A percentile compares a stretch with the other conserved stretches of the same genome.
These are phyloP conservation scores for Philereme transversata DNA, from an alignment of 2,888 invertebrate genomes.

Conservation along the genomic window DNA sequence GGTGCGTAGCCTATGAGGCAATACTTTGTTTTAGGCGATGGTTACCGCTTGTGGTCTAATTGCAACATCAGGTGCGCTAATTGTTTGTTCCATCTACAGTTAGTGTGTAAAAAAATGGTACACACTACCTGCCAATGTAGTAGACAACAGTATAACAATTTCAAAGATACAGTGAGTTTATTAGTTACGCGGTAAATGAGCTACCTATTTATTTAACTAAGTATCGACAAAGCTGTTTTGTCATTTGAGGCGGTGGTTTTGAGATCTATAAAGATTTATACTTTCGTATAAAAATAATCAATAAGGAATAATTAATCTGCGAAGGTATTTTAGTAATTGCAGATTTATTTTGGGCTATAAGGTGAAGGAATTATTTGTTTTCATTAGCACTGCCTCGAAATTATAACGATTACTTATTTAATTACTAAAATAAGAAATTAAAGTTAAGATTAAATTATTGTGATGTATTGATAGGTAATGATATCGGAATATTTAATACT, in stretches of 20 bases:
- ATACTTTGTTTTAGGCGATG: no score
- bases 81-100: no score
- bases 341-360: constrained; percentile 1
- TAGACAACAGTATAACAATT: no score
- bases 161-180: no score
- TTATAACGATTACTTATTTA: not conserved
- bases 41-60: no score
- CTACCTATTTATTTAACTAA: constrained; percentile 3
- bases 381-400: constrained; percentile 77
- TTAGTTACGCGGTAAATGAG: not conserved
- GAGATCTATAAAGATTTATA: constrained; percentile 29
- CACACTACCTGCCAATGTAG: no score
- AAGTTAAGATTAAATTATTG: not conserved
- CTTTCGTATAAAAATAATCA: not conserved
- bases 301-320: not conserved
- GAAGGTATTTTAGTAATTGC: not conserved
- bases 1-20: no score
- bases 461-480: not conserved
- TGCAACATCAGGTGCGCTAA: no score
- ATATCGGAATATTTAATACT: not conserved
- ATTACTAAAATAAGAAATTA: not conserved
- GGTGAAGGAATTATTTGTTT: constrained; percentile 16
- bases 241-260: constrained; percentile 76
- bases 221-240: constrained; percentile 20
- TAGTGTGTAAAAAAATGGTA: no score